Evolutionary conservation across 2,113 vertebrate genomes (phyloP).

Genomic region (Ranitomeya imitator): DNA sequence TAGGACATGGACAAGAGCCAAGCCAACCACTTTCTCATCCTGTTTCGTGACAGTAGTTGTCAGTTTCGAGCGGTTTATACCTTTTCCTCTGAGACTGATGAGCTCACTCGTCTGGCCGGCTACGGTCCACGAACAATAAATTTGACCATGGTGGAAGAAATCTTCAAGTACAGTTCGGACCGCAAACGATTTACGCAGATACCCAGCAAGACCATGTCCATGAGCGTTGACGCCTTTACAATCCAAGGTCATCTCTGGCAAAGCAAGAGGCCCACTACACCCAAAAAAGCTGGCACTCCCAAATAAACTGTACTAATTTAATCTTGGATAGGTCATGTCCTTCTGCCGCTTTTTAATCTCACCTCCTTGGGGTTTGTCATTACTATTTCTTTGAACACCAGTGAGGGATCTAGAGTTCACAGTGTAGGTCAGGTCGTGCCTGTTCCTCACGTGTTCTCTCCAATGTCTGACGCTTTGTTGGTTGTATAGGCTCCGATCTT

Average conservation of each 20-base stretch:
- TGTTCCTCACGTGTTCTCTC: not conserved
- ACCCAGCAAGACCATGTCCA: conserved; percentile 93
- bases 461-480: not conserved
- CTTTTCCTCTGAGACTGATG: conserved; percentile 82
- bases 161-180: conserved; percentile 94
- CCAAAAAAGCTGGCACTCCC: conserved; percentile 85
- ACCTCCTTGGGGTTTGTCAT: not conserved
- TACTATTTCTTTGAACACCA: not conserved
- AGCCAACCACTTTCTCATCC: conserved; percentile 91
- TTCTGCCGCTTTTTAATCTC: not conserved
- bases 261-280: conserved; percentile 83
- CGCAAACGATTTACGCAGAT: conserved; percentile 91
- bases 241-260: conserved; percentile 90
- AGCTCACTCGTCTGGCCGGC: conserved; percentile 82
- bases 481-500: conserved; percentile 7
- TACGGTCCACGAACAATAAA: conserved; percentile 80
- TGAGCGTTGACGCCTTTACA: conserved; percentile 92
- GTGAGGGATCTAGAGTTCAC: not conserved
- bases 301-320: conserved; percentile 64
- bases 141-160: conserved; percentile 82
- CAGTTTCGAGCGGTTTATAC: conserved; percentile 91
- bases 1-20: conserved; percentile 88
- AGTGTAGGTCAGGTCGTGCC: not conserved
- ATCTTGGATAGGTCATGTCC: not conserved
- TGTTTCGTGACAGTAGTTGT: conserved; percentile 88